A percentile compares a stretch with the other conserved stretches of the same genome.
Conservation (phyloP, 2,113 vertebrate genomes). For the Saccopteryx leptura region DNA sequence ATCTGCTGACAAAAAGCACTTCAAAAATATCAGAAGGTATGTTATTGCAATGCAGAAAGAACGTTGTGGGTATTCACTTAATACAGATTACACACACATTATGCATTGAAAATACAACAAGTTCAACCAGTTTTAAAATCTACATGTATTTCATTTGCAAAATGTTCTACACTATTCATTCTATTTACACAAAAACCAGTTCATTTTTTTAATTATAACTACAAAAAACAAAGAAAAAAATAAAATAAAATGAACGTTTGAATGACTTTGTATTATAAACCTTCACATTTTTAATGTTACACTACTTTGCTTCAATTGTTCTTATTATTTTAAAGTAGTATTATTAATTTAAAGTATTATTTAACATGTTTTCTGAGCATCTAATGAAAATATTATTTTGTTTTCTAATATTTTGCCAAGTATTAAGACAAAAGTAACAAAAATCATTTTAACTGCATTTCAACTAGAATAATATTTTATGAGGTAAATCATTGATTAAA, state of each 20-base stretch:
- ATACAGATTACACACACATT: conserved; percentile 20
- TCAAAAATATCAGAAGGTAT: conserved; percentile 66
- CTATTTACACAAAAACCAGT: not conserved
- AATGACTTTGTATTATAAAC: not conserved
- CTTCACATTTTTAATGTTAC: not conserved
- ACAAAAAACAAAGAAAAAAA: conserved; percentile 27
- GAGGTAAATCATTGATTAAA: not conserved
- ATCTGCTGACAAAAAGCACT: not conserved
- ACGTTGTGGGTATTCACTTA: conserved; percentile 54
- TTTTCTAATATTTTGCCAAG: not conserved
- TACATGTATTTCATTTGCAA: conserved; percentile 38
- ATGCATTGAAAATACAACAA: conserved; percentile 35
- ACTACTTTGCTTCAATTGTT: not conserved
- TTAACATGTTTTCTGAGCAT: not conserved
- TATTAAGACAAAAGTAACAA: not conserved
- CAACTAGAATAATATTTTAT: not conserved
- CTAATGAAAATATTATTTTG: not conserved
- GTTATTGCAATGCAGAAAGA: conserved; percentile 40
- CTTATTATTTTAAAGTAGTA: not conserved
- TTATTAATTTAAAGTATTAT: not conserved
- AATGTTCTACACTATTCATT: conserved; percentile 7
- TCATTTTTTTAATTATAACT: conserved; percentile 16
- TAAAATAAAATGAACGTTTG: not conserved
- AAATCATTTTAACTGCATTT: not conserved
- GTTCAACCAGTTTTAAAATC: conserved; percentile 9